A percentile compares a stretch with the other conserved stretches of the same genome.
phyloP scores from a whole-genome alignment of 2,797 vertebrate genomes.

The Coracias cyanogaster region DNA sequence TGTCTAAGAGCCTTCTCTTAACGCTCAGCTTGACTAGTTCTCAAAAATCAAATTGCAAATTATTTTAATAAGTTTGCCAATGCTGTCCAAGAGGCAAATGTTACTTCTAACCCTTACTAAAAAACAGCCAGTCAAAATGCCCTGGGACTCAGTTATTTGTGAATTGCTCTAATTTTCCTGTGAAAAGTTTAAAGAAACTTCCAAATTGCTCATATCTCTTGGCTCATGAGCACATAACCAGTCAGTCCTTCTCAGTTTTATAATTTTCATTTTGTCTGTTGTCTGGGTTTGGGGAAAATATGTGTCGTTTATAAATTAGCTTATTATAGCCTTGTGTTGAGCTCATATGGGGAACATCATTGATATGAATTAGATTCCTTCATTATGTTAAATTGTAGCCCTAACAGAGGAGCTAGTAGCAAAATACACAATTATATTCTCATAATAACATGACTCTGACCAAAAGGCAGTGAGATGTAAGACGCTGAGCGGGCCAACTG shows the following conservation, averaged over 20 bases:
- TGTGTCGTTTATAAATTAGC: slow-evolving; percentile 35
- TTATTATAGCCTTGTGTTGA: slow-evolving; percentile 19
- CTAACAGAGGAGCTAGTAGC: slow-evolving; percentile 13
- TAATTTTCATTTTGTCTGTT: slow-evolving; percentile 19
- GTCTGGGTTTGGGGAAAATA: slow-evolving; percentile 34
- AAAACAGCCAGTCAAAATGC: neutral
- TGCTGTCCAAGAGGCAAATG: neutral
- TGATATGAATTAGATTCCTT: slow-evolving; percentile 33
- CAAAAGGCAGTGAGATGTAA: neutral
- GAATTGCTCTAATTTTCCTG: slow-evolving; percentile 2
- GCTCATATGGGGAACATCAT: neutral
- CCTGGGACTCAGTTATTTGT: neutral
- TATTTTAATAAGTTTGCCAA: neutral
- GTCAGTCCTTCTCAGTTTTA: neutral
- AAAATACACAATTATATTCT: slow-evolving; percentile 49
- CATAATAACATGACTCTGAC: slow-evolving; percentile 40
- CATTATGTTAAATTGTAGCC: slow-evolving; percentile 55
- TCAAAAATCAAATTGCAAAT: neutral
- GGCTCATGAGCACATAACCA: neutral
- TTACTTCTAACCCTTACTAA: neutral
- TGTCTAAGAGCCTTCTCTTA: slow-evolving; percentile 4
- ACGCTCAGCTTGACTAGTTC: neutral
- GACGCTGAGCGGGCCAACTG: neutral
- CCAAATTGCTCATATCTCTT: fast-evolving
- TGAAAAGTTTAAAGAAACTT: slow-evolving; percentile 5